A percentile compares a stretch with the other conserved stretches of the same genome.
These are phyloP conservation scores for Spheniscus mendiculus DNA, from an alignment of 2,113 vertebrate species.

Conservation along the genomic window DNA sequence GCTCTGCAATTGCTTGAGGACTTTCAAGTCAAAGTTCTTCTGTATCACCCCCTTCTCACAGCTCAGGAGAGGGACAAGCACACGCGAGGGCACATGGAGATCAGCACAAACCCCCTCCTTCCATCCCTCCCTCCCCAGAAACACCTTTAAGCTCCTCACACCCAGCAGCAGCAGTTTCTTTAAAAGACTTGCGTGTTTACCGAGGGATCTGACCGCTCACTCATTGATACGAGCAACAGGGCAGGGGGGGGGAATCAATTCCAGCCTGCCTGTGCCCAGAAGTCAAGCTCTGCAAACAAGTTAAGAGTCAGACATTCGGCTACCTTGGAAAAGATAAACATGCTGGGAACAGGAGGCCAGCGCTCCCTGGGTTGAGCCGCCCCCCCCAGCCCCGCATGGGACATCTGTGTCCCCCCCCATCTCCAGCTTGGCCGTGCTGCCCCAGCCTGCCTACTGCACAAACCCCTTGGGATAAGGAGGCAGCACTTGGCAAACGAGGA, in stretches of 20 bases:
- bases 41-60: rapidly evolving
- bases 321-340: background rate
- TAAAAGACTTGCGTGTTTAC: background rate
- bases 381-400: background rate
- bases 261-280: background rate
- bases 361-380: rapidly evolving
- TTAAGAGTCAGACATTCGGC: background rate
- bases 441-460: background rate
- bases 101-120: background rate
- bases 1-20: background rate
- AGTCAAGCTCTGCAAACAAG: background rate
- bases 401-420: rapidly evolving
- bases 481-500: rapidly evolving
- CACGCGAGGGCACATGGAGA: rapidly evolving
- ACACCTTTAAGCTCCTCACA: background rate
- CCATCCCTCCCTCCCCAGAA: background rate
- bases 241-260: background rate
- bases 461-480: background rate
- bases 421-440: rapidly evolving
- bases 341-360: rapidly evolving
- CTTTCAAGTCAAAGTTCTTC: background rate
- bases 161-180: background rate
- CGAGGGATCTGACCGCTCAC: rapidly evolving
- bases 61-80: background rate
- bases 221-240: background rate